phyloP scores from a whole-genome alignment of 1,140 invertebrate genomes.

The Achatina immaculata region DNA sequence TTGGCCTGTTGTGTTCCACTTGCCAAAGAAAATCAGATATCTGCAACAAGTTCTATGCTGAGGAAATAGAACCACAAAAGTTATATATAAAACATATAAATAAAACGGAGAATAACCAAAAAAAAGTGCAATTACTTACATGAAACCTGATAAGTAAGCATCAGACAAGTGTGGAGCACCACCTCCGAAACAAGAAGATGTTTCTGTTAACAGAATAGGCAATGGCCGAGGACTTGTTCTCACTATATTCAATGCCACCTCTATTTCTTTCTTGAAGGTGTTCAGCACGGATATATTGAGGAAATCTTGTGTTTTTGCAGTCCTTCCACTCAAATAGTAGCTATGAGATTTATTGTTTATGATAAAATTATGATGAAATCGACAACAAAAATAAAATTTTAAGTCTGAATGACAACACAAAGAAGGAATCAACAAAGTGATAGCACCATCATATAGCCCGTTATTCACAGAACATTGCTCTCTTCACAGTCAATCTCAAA shows the following conservation, averaged over 20 bases:
- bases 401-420: neutral
- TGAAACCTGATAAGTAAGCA: slow-evolving; percentile 1
- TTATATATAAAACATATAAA: too few relatives aligned
- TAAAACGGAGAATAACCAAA: too few relatives aligned
- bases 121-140: slow-evolving; percentile 12
- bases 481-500: too few relatives aligned
- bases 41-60: too few relatives aligned
- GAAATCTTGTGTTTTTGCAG: slow-evolving; percentile 1
- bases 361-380: neutral
- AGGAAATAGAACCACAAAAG: too few relatives aligned
- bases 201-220: slow-evolving; percentile 28
- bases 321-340: slow-evolving; percentile 25
- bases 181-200: slow-evolving; percentile 17
- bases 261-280: neutral
- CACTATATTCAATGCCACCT: neutral
- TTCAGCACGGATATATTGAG: neutral
- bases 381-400: neutral
- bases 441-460: too few relatives aligned
- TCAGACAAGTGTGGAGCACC: slow-evolving; percentile 27
- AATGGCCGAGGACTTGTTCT: neutral
- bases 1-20: too few relatives aligned
- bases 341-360: slow-evolving; percentile 6
- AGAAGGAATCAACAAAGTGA: too few relatives aligned
- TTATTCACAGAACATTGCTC: too few relatives aligned
- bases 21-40: too few relatives aligned